A percentile compares a stretch with the other conserved stretches of the same genome.
Evolutionary conservation across 1,140 invertebrate species (phyloP).

Genomic region (Drosophila leontia): DNA sequence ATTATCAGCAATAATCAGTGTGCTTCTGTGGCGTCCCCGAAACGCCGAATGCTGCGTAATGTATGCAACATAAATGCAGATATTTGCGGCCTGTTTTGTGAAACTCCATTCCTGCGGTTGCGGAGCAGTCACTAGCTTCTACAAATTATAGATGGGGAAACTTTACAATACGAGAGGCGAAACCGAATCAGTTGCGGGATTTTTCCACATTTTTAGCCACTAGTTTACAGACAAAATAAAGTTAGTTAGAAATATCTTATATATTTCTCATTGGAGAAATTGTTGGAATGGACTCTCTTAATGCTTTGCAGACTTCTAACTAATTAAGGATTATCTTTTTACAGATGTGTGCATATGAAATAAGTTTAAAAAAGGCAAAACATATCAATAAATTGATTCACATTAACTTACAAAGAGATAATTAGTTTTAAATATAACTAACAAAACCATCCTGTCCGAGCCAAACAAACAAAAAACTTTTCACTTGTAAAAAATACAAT

Average conservation of each 20-base stretch:
- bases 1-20: slow-evolving; percentile 76
- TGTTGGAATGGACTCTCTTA: neutral
- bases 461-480: neutral
- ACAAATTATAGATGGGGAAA: slow-evolving; percentile 14
- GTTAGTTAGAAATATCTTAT: fast-evolving
- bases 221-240: neutral
- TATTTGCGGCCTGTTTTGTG: slow-evolving; percentile 48
- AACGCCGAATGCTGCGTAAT: slow-evolving; percentile 74
- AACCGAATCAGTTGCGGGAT: slow-evolving; percentile 15
- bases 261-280: neutral
- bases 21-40: slow-evolving; percentile 48
- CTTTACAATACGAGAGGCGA: neutral
- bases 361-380: neutral
- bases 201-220: neutral
- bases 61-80: slow-evolving; percentile 73
- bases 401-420: slow-evolving; percentile 2
- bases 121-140: neutral
- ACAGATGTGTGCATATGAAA: neutral
- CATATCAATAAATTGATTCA: neutral
- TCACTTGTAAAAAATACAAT: no score
- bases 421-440: slow-evolving; percentile 3
- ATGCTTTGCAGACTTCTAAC: neutral
- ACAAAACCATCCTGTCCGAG: neutral
- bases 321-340: neutral
- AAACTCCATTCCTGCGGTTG: slow-evolving; percentile 17